Base-by-base conservation (phyloP, 1,140 invertebrate species). In the Drosophila nebulosa region DNA sequence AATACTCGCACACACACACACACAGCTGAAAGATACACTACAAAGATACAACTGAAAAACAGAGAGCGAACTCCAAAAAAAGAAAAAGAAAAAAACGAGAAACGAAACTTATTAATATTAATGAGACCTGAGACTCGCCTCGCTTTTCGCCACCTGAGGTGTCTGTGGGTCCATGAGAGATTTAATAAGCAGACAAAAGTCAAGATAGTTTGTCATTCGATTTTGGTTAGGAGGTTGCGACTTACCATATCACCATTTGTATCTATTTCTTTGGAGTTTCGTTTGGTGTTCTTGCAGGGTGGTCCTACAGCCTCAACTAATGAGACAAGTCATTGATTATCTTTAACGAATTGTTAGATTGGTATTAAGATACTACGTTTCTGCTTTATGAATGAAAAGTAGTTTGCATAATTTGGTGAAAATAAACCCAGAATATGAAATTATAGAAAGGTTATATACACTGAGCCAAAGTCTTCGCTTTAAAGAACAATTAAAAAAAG, bases 61-160 rank as follows among this genome's bases (percentile, higher is more conserved):
- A 16, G 16, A 46, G 39, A 46, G 21, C 39, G 30, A 32, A 32
- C 30, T 30, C 27, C 27, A 30, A 30, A 30, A 30, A 26, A 27
- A 32, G n/a, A n/a, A 2, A 6, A 32, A 12, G 1, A 10, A 32
- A 10, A 32, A 32, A 32, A 10, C 9, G 6, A 50, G 4, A 16
- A 52, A 18, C 61, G 22, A 50, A 59, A 63, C 81, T 80, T 84
- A 81, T 85, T 85, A 85, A 85, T 85, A 85, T 85, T 85, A 85
- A 85, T 85, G 81, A 88, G 81, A 69, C 83, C 65, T 74, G 83
- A 42, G 39, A 42, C 39, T 42, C 14, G 52, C 52, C 73, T 64
- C 52, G 60, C 61, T 74, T 64, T 76, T 83, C 80, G 80, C 67
- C 79, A 84, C 79, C 80, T 85, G 74, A 88, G 83, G 78, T 85